Percentiles rank a stretch among this genome's conserved stretches.
These are phyloP conservation scores for Trematomus bernacchii DNA, from an alignment of 2,797 vertebrate species.

Conservation along the genomic window DNA sequence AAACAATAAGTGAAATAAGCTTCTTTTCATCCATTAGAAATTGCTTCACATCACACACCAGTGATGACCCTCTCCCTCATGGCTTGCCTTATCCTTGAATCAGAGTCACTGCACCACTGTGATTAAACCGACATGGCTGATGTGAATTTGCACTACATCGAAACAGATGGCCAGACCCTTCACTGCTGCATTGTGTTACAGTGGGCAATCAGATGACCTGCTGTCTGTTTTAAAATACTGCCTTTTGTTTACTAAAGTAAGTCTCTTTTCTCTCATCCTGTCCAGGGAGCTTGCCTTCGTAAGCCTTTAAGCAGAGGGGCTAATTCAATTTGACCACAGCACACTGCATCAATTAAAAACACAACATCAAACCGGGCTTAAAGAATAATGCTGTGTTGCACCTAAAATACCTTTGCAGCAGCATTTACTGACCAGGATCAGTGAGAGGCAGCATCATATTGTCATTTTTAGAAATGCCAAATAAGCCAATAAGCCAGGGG, in stretches of 20 bases:
- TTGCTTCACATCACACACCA: conserved; percentile 24
- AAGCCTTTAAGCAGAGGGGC: conserved; percentile 51
- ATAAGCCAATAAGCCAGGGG: conserved; percentile 52
- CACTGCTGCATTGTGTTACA: conserved; percentile 54
- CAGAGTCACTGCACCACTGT: conserved; percentile 61
- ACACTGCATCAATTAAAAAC: conserved; percentile 74
- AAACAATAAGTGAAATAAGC: conserved; percentile 15
- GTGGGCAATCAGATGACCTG: conserved; percentile 40
- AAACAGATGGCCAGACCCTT: conserved; percentile 47
- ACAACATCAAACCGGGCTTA: conserved; percentile 62
- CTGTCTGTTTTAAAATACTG: conserved; percentile 36
- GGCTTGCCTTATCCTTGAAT: conserved; percentile 41
- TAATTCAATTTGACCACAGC: conserved; percentile 69
- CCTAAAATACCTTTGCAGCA: conserved; percentile 72
- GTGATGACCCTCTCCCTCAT: conserved; percentile 49
- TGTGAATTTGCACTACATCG: conserved; percentile 55
- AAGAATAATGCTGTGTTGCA: conserved; percentile 65
- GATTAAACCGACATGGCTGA: conserved; percentile 53
- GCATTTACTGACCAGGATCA: conserved; percentile 61
- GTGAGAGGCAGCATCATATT: conserved; percentile 59
- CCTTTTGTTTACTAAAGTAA: conserved; percentile 29
- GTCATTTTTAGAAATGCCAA: conserved; percentile 57
- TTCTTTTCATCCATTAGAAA: conserved; percentile 27
- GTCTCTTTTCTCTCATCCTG: conserved; percentile 13
- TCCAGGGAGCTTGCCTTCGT: conserved; percentile 29